A percentile compares a stretch with the other conserved stretches of the same genome.
phyloP scores from a whole-genome alignment of 2,797 vertebrate genomes.

The Pitangus sulphuratus region DNA sequence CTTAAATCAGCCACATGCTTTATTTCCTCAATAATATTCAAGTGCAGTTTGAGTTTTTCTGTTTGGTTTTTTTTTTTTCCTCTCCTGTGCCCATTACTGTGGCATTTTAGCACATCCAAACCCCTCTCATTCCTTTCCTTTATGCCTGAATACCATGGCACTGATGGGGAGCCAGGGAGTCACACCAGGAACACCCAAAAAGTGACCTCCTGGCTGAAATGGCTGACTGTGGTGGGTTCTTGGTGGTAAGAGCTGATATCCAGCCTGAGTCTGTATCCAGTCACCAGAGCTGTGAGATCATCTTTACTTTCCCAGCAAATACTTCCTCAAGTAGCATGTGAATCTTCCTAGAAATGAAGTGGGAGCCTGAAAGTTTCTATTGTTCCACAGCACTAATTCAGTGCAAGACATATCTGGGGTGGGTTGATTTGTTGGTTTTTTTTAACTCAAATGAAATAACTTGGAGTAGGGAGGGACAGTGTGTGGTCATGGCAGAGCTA shows the following conservation, averaged over 20 bases:
- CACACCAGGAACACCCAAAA: not conserved
- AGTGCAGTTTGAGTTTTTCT: not conserved
- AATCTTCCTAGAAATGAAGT: not conserved
- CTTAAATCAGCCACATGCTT: accelerated
- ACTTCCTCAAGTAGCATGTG: not conserved
- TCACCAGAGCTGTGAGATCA: not conserved
- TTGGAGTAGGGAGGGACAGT: not conserved
- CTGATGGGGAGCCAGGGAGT: not conserved
- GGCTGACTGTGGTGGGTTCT: not conserved
- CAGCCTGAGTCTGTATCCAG: not conserved
- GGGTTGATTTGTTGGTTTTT: too few species aligned
- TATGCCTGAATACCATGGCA: accelerated
- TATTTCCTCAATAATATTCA: not conserved
- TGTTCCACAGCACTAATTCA: not conserved
- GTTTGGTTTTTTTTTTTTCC: not conserved
- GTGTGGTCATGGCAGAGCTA: not conserved
- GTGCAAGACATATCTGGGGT: accelerated
- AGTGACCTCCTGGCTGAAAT: not conserved
- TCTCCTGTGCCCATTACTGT: not conserved
- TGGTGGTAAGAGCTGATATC: not conserved
- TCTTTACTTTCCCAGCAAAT: constrained; percentile 3
- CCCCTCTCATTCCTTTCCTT: not conserved
- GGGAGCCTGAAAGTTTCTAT: not conserved
- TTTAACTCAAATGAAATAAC: not conserved
- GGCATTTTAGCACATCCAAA: not conserved